phyloP scores from a whole-genome alignment of 2,888 invertebrate species.

The Cacoxenus indagator region DNA sequence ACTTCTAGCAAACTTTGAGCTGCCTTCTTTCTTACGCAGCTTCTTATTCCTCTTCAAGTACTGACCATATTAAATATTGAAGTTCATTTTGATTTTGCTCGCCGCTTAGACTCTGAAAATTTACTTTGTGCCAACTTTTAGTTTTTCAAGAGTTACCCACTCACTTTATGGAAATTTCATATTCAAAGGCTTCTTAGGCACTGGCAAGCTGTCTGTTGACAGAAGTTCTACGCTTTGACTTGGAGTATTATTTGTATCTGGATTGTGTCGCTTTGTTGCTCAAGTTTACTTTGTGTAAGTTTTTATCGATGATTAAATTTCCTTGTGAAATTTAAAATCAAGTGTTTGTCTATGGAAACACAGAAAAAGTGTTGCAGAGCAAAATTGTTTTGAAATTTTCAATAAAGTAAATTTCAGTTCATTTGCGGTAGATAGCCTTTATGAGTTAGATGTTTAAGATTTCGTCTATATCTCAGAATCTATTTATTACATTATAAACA shows the following conservation, averaged over 20 bases:
- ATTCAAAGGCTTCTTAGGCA: slow-evolving; percentile 42
- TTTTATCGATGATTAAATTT: background rate
- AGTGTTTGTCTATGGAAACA: background rate
- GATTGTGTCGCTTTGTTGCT: slow-evolving; percentile 17
- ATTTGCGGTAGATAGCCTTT: too few species aligned
- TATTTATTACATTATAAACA: too few species aligned
- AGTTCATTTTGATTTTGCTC: slow-evolving; percentile 15
- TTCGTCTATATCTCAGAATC: too few species aligned
- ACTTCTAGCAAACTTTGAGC: background rate
- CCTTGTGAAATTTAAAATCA: slow-evolving; percentile 39
- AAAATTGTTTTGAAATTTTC: too few species aligned
- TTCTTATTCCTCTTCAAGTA: background rate
- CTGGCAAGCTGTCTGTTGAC: slow-evolving; percentile 30
- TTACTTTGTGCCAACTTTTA: slow-evolving; percentile 34
- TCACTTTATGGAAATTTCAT: slow-evolving; percentile 17
- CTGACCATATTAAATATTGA: slow-evolving; percentile 2
- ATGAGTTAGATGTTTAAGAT: too few species aligned
- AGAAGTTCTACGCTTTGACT: slow-evolving; percentile 10
- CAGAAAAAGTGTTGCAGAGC: background rate
- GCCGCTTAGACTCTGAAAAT: background rate
- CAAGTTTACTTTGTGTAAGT: background rate
- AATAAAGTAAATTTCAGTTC: too few species aligned
- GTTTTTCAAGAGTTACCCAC: slow-evolving; percentile 18
- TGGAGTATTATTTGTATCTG: slow-evolving; percentile 35
- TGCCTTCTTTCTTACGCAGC: background rate